Conservation (phyloP, 64 coral and sea anemone species). For the Trachythela sp. region DNA sequence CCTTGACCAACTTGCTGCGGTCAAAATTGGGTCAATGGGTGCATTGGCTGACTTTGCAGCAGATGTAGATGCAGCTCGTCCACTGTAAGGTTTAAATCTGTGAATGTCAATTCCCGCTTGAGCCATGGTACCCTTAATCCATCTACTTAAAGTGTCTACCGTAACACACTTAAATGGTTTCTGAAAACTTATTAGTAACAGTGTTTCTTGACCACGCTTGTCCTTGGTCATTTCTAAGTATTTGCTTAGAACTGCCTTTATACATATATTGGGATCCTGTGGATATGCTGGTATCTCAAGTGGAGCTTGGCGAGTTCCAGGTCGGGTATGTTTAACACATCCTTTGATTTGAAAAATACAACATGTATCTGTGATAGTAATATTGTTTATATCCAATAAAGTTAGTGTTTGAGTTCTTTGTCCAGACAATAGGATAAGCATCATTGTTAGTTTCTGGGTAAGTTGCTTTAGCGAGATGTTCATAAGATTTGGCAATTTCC, state of each 20-base stretch:
- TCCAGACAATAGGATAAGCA: neutral
- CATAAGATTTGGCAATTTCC: neutral
- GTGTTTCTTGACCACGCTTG: slow-evolving; percentile 8
- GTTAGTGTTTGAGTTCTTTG: neutral
- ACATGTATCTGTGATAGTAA: neutral
- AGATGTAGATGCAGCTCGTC: neutral
- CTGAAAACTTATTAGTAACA: slow-evolving; percentile 43
- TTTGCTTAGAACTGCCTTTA: slow-evolving; percentile 28
- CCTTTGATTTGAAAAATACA: slow-evolving; percentile 1
- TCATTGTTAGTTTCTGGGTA: slow-evolving; percentile 5
- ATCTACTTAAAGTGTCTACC: slow-evolving; percentile 11
- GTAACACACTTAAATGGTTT: slow-evolving; percentile 54
- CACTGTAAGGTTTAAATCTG: neutral
- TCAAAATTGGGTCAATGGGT: neutral
- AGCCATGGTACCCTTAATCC: neutral
- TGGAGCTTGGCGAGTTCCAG: slow-evolving; percentile 39
- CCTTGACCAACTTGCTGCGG: neutral
- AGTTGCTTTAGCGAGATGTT: neutral
- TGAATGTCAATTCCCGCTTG: neutral
- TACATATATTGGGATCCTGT: slow-evolving; percentile 46
- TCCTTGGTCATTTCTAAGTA: slow-evolving; percentile 37
- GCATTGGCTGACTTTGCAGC: neutral
- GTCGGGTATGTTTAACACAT: slow-evolving; percentile 50
- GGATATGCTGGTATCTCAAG: slow-evolving; percentile 48
- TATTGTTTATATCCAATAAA: neutral